Evolutionary conservation across 2,888 invertebrate genomes (phyloP).

Genomic region (Hemithea aestivaria): DNA sequence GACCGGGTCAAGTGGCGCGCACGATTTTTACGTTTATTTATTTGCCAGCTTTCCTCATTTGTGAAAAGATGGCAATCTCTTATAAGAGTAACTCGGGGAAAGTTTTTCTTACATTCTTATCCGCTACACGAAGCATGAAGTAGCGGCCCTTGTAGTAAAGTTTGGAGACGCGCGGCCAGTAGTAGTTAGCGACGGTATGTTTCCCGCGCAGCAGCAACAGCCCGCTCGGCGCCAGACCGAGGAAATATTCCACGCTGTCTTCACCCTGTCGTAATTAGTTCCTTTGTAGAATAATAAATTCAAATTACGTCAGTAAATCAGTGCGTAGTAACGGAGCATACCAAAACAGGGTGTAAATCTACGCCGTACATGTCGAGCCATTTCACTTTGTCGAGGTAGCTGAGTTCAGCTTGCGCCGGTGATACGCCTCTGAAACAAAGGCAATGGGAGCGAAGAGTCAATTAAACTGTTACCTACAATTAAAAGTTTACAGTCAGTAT

Average conservation of each 20-base stretch:
- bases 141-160: constrained; percentile 97
- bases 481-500: constrained; percentile 44
- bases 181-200: constrained; percentile 97
- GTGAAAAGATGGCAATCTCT: constrained; percentile 2
- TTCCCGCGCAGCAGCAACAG: constrained; percentile 96
- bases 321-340: constrained; percentile 65
- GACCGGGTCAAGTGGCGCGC: constrained; percentile 62
- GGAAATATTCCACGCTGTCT: constrained; percentile 97
- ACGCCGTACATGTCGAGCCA: constrained; percentile 99
- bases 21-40: constrained; percentile 51
- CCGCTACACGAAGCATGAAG: constrained; percentile 97
- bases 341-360: constrained; percentile 97
- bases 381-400: constrained; percentile 97
- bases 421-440: constrained; percentile 85
- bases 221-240: constrained; percentile 97
- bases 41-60: constrained; percentile 30
- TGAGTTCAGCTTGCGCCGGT: constrained; percentile 95
- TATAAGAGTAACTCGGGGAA: constrained; percentile 7
- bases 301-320: constrained; percentile 9
- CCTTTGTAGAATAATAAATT: constrained; percentile 4
- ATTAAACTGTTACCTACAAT: constrained; percentile 54
- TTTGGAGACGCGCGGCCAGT: constrained; percentile 98
- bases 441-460: constrained; percentile 36
- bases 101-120: constrained; percentile 91
- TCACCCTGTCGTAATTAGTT: constrained; percentile 84